A percentile compares a stretch with the other conserved stretches of the same genome.
phyloP scores from a whole-genome alignment of 2,797 vertebrate genomes.

The Threskiornis aethiopicus region DNA sequence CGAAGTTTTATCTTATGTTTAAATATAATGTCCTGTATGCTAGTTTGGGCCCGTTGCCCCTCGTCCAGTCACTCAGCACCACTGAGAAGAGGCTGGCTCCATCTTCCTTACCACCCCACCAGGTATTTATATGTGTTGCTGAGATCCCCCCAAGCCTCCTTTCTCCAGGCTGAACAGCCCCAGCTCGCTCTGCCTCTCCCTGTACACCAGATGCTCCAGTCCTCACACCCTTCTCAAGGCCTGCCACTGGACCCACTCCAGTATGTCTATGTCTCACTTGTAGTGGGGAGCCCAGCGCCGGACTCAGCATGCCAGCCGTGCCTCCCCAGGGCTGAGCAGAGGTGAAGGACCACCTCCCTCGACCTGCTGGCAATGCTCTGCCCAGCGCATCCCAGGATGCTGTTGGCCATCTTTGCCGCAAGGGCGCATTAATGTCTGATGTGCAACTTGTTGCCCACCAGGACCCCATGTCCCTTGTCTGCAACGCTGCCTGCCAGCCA shows the following conservation, averaged over 20 bases:
- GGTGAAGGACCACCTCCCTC: not conserved
- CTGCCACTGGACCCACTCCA: not conserved
- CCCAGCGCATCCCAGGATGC: not conserved
- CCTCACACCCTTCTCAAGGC: not conserved
- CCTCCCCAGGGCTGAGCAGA: not conserved
- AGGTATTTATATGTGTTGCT: not conserved
- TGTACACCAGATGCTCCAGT: not conserved
- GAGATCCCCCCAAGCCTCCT: not conserved
- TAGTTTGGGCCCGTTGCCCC: not conserved
- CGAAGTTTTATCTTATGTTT: not conserved
- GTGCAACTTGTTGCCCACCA: not conserved
- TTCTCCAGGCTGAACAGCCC: not conserved
- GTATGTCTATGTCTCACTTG: not conserved
- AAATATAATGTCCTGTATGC: not conserved
- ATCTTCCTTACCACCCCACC: not conserved
- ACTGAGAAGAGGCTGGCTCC: not conserved
- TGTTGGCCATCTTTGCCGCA: not conserved
- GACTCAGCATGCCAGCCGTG: not conserved
- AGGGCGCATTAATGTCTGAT: not conserved
- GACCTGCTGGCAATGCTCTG: not conserved
- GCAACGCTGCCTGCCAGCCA: not conserved
- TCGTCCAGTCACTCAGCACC: not conserved
- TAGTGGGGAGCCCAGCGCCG: not conserved
- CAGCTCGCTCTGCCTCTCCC: not conserved
- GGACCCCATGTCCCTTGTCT: accelerated